Conservation (phyloP, 2,888 invertebrate species). For the Synergus itoensis region DNA sequence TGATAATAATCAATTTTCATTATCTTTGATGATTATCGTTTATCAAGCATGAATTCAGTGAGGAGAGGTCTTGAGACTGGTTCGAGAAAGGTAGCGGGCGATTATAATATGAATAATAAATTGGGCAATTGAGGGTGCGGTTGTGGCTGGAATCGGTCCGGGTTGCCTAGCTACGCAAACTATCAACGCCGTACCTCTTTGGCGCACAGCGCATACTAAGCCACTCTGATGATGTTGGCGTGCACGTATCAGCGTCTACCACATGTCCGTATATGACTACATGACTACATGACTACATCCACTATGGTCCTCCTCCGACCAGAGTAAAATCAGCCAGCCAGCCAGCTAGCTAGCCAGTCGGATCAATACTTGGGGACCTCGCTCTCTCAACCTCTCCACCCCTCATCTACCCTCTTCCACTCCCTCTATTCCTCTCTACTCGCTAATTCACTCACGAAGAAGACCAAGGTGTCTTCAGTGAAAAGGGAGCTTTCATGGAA, state of each 20-base stretch:
- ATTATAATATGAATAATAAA: conserved; percentile 72
- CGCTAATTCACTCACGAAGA: conserved; percentile 42
- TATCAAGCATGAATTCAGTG: not conserved
- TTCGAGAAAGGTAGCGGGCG: not conserved
- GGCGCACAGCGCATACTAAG: conserved; percentile 51
- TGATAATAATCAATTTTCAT: conserved; percentile 1
- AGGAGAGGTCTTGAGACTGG: not conserved
- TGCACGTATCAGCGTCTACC: conserved; percentile 53
- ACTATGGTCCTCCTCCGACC: conserved; percentile 72
- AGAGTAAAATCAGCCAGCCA: conserved; percentile 72
- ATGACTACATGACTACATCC: conserved; percentile 66
- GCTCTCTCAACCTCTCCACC: conserved; percentile 54
- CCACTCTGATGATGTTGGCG: conserved; percentile 50
- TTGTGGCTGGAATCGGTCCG: conserved; percentile 71
- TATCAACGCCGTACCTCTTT: conserved; percentile 67
- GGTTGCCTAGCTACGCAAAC: conserved; percentile 74
- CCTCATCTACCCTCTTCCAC: conserved; percentile 17
- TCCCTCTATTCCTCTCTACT: conserved; percentile 43
- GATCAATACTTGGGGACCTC: conserved; percentile 75
- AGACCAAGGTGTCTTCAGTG: conserved; percentile 23
- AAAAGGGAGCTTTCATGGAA: conserved; percentile 25
- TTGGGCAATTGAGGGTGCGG: conserved; percentile 74
- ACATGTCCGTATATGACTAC: conserved; percentile 58
- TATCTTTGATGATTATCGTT: not conserved
- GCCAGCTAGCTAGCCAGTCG: conserved; percentile 57